phyloP scores from a whole-genome alignment of 2,797 vertebrate genomes.

The Rhyacichthys aspro region DNA sequence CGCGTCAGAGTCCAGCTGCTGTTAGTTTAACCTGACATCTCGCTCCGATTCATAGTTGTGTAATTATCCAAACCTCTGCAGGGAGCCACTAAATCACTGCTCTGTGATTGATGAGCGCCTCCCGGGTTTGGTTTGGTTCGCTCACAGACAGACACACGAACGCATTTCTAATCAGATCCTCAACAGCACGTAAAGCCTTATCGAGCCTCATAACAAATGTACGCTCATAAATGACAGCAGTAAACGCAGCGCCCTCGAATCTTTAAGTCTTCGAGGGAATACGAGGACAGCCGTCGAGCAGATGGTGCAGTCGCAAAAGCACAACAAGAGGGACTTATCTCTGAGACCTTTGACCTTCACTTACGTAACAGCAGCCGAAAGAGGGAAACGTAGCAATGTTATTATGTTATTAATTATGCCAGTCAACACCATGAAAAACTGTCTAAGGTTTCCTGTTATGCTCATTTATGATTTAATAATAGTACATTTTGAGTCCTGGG shows the following conservation, averaged over 20 bases:
- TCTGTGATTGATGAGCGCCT: constrained; percentile 21
- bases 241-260: no score
- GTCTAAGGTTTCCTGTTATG: no score
- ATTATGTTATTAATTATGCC: no score
- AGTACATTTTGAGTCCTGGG: no score
- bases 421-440: no score
- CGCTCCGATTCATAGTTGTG: constrained; percentile 7
- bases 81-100: constrained; percentile 23
- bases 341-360: neutral
- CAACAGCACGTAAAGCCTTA: no score
- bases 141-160: neutral
- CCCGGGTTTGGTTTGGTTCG: constrained; percentile 10
- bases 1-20: constrained; percentile 38
- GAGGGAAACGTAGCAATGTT: no score
- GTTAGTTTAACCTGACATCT: constrained; percentile 30
- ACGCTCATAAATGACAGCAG: no score
- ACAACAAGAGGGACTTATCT: neutral
- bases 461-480: no score
- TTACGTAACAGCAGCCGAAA: neutral
- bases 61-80: constrained; percentile 2
- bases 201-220: no score
- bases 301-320: neutral
- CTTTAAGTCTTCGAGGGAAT: neutral
- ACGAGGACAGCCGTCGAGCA: neutral
- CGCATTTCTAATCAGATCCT: neutral